Percentiles rank a stretch among this genome's conserved stretches.
Conservation (phyloP, 2,113 vertebrate species). For the Salvelinus sp. region DNA sequence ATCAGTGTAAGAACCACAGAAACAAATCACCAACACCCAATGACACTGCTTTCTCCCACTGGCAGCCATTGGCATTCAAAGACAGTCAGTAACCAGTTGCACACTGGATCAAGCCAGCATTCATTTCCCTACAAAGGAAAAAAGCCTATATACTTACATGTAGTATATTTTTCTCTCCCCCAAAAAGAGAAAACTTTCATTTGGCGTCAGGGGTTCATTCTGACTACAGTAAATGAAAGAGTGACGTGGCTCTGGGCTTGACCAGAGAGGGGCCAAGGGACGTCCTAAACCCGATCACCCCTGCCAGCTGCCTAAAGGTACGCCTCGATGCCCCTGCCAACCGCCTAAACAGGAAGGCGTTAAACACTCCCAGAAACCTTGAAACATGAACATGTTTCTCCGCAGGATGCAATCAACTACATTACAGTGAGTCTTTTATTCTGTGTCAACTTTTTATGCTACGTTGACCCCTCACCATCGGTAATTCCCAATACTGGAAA, state of each 20-base stretch:
- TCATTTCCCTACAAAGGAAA: not conserved
- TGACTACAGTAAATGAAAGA: not conserved
- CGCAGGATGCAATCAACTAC: not conserved
- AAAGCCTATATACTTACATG: not conserved
- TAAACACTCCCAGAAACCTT: slow-evolving; percentile 19
- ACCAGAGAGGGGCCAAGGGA: not conserved
- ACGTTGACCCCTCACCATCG: not conserved
- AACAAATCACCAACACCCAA: not conserved
- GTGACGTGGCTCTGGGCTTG: too few relatives aligned
- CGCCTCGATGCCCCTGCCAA: slow-evolving; percentile 1
- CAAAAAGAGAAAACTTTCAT: not conserved
- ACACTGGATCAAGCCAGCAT: not conserved
- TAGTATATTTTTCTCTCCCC: not conserved
- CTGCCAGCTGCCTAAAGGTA: not conserved
- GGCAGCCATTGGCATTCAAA: too few relatives aligned
- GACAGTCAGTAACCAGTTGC: not conserved
- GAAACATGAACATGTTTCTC: slow-evolving; percentile 15
- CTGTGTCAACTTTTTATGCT: not conserved
- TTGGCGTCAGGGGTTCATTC: not conserved
- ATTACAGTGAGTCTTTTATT: not conserved
- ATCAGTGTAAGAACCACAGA: too few relatives aligned
- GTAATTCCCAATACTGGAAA: not conserved
- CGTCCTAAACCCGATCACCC: not conserved
- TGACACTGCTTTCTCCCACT: not conserved
- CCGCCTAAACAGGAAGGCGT: slow-evolving; percentile 25